Conservation (phyloP, 2,113 vertebrate genomes). For the Acanthochromis polyacanthus region DNA sequence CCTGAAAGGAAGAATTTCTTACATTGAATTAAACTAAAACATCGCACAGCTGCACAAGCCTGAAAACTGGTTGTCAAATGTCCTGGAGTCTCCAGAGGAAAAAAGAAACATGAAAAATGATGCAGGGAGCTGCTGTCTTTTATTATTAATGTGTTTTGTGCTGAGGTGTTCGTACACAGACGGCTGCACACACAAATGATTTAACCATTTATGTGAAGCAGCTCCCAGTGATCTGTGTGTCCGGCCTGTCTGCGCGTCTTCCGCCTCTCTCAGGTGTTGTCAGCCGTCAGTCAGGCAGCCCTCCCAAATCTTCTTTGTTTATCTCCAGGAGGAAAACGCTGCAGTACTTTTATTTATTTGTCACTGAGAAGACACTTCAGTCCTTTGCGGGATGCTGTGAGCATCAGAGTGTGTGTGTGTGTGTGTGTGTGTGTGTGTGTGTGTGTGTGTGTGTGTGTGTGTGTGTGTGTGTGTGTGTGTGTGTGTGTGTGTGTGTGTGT, state of each 20-base stretch:
- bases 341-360: constrained; percentile 9
- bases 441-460: background rate
- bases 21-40: no score
- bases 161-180: no score
- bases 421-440: background rate
- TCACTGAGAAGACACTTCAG: constrained; percentile 4
- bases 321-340: background rate
- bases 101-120: no score
- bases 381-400: background rate
- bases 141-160: no score
- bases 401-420: background rate
- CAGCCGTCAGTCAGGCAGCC: background rate
- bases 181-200: no score
- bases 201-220: no score
- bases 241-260: background rate
- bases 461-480: background rate
- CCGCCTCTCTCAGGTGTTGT: background rate
- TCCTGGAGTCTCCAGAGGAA: no score
- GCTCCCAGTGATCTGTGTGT: background rate
- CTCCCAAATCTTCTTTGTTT: background rate
- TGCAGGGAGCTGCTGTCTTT: no score
- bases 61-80: no score
- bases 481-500: background rate
- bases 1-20: no score
- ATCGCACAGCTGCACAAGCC: no score